phyloP scores from a whole-genome alignment of 2,113 vertebrate genomes.

The Pseudonaja textilis region DNA sequence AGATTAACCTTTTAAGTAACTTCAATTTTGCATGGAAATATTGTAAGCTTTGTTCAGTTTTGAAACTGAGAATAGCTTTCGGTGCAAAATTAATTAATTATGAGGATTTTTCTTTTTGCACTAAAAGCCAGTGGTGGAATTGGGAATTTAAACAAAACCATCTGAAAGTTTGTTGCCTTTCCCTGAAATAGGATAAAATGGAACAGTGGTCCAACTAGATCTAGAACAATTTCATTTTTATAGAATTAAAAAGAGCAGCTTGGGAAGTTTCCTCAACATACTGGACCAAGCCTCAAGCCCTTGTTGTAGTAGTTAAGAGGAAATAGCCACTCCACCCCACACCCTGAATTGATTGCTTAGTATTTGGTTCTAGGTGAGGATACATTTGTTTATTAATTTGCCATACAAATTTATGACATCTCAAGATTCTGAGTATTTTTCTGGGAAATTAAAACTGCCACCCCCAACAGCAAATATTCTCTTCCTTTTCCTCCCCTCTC shows the following conservation, averaged over 20 bases:
- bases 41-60: not conserved
- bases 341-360: not conserved
- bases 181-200: not conserved
- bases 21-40: not conserved
- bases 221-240: not conserved
- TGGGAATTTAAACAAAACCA: not conserved
- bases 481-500: conserved; percentile 23
- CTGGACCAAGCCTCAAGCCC: not conserved
- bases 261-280: not conserved
- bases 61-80: not conserved
- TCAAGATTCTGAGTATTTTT: conserved; percentile 42
- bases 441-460: conserved; percentile 50
- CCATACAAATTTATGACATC: conserved; percentile 22
- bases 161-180: not conserved
- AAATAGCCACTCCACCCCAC: not conserved
- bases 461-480: conserved; percentile 42
- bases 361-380: not conserved
- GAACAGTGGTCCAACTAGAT: not conserved
- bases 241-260: not conserved
- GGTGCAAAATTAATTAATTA: not conserved
- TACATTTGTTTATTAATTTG: not conserved
- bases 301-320: not conserved
- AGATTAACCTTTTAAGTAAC: not conserved
- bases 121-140: not conserved
- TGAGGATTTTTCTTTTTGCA: not conserved